Percentiles rank a stretch among this genome's conserved stretches.
Evolutionary conservation across 2,797 vertebrate genomes (phyloP).

Genomic region (Pogoniulus pusillus): DNA sequence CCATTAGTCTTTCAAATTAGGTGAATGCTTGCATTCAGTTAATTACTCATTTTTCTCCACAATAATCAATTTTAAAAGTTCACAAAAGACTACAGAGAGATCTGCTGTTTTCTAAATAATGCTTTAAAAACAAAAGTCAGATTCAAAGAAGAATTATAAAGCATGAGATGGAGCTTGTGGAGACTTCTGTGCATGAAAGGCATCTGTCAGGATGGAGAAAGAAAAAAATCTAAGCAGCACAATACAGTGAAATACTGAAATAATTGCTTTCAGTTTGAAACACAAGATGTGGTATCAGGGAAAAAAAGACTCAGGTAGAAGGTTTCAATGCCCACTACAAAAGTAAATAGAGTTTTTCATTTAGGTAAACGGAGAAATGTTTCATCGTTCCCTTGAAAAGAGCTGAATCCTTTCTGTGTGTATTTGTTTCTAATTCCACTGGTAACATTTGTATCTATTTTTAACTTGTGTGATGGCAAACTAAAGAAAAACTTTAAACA

Average conservation of each 20-base stretch:
- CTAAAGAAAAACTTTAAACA: slow-evolving; percentile 51
- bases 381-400: slow-evolving; percentile 51
- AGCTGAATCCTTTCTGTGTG: slow-evolving; percentile 15
- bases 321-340: slow-evolving; percentile 6
- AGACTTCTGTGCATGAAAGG: neutral
- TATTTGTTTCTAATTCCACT: slow-evolving; percentile 51
- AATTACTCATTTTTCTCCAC: neutral
- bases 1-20: neutral
- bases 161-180: neutral
- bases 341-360: slow-evolving; percentile 40
- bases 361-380: slow-evolving; percentile 43
- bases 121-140: neutral
- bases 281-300: neutral
- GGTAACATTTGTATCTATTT: slow-evolving; percentile 7
- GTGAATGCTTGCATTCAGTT: neutral
- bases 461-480: neutral
- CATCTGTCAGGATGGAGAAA: neutral
- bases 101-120: slow-evolving; percentile 35
- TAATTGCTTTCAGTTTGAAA: slow-evolving; percentile 18
- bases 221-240: neutral
- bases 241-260: slow-evolving; percentile 13
- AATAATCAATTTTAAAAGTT: neutral
- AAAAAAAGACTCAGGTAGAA: slow-evolving; percentile 28
- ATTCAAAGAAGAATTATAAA: slow-evolving; percentile 21
- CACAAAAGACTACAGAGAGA: neutral